These are phyloP conservation scores for Poeciliopsis prolifica DNA, from an alignment of 2,113 vertebrate genomes.

Conservation along the genomic window DNA sequence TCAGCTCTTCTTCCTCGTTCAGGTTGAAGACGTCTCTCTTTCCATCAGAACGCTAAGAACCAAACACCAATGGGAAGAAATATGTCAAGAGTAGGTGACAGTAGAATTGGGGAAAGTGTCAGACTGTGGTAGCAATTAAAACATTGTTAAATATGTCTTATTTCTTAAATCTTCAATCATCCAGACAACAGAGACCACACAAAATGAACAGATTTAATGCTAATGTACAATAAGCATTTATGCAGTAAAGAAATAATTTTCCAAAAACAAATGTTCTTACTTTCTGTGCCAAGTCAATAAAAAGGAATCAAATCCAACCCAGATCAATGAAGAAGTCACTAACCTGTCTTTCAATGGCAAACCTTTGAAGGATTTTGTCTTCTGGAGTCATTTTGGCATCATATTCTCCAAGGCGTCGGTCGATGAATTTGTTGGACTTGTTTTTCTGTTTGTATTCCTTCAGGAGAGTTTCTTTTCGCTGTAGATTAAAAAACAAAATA, in stretches of 20 bases:
- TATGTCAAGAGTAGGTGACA: not conserved
- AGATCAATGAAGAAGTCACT: constrained; percentile 13
- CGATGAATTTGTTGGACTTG: constrained; percentile 87
- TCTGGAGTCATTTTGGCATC: constrained; percentile 86
- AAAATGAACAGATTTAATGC: not conserved
- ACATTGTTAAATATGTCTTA: too few relatives aligned
- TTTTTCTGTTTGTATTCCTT: constrained; percentile 91
- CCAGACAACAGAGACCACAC: not conserved
- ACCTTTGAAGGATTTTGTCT: constrained; percentile 93
- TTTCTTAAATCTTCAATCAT: too few relatives aligned
- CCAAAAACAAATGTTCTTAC: not conserved
- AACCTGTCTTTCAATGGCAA: constrained; percentile 95
- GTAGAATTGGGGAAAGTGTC: not conserved
- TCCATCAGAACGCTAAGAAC: constrained; percentile 82
- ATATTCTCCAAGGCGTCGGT: constrained; percentile 92
- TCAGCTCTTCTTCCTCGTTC: constrained; percentile 96
- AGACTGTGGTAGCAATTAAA: not conserved
- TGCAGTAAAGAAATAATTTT: not conserved
- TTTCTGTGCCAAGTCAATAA: not conserved
- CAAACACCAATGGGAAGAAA: not conserved
- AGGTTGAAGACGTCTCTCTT: constrained; percentile 92
- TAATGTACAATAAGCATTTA: not conserved
- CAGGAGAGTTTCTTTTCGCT: constrained; percentile 92
- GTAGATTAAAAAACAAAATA: constrained; percentile 10
- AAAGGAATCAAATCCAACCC: not conserved